Evolutionary conservation across 2,888 invertebrate species (phyloP).

Genomic region (Chydorus sphaericus): DNA sequence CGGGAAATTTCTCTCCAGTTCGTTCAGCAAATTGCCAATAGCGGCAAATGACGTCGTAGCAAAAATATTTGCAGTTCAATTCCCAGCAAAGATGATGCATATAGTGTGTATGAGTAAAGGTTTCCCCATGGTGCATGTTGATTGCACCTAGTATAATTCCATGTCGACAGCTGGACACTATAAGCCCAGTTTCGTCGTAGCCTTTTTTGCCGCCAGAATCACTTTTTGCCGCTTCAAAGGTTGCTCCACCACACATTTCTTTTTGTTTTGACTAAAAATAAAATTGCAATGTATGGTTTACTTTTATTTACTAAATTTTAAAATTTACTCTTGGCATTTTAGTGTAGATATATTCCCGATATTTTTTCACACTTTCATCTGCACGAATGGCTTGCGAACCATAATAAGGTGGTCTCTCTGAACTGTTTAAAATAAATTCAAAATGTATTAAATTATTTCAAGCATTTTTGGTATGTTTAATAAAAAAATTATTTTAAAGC

Average conservation of each 20-base stretch:
- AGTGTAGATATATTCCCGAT: background rate
- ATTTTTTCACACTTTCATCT: background rate
- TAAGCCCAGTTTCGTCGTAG: background rate
- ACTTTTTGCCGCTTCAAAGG: background rate
- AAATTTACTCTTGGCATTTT: background rate
- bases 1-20: background rate
- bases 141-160: background rate
- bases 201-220: background rate
- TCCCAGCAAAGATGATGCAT: background rate
- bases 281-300: background rate
- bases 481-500: background rate
- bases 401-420: background rate
- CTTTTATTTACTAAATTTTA: background rate
- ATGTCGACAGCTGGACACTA: background rate
- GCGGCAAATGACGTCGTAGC: background rate
- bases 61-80: background rate
- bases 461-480: too few relatives aligned
- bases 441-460: too few relatives aligned
- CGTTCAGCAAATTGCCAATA: background rate
- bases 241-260: background rate
- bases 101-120: background rate
- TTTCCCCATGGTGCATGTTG: background rate
- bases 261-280: background rate
- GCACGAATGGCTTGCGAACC: background rate
- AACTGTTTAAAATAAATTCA: background rate